A percentile compares a stretch with the other conserved stretches of the same genome.
Conservation (phyloP, 2,888 invertebrate genomes). For the Archips xylosteana region DNA sequence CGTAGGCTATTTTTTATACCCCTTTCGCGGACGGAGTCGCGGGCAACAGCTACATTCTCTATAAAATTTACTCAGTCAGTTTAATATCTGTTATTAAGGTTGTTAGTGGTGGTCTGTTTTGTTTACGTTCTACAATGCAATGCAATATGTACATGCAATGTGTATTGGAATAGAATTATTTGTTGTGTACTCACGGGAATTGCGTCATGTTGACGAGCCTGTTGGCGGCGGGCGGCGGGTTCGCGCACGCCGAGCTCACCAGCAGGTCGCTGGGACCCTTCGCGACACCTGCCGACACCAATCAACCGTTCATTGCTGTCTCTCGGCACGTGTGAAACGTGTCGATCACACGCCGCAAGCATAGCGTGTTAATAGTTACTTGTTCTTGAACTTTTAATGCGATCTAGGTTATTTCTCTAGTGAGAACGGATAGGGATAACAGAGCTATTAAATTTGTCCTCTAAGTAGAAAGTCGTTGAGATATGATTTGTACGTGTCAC, state of each 20-base stretch:
- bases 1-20: too few species aligned
- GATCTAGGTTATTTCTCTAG: conserved; percentile 29
- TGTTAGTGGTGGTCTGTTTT: too few species aligned
- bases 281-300: conserved; percentile 56
- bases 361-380: conserved; percentile 24
- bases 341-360: conserved; percentile 28
- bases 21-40: too few species aligned
- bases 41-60: too few species aligned
- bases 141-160: too few species aligned
- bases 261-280: conserved; percentile 79
- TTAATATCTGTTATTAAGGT: too few species aligned
- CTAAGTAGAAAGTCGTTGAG: not conserved
- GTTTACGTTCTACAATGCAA: too few species aligned
- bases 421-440: conserved; percentile 6
- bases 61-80: too few species aligned
- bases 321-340: conserved; percentile 31
- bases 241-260: conserved; percentile 71
- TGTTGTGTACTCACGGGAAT: conserved; percentile 73
- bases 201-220: conserved; percentile 79
- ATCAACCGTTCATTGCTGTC: conserved; percentile 11
- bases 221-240: conserved; percentile 70
- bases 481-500: not conserved
- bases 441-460: not conserved
- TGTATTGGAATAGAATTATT: not conserved
- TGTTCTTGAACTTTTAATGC: conserved; percentile 37